phyloP scores from a whole-genome alignment of 2,797 vertebrate species.

The Sardinella longiceps region DNA sequence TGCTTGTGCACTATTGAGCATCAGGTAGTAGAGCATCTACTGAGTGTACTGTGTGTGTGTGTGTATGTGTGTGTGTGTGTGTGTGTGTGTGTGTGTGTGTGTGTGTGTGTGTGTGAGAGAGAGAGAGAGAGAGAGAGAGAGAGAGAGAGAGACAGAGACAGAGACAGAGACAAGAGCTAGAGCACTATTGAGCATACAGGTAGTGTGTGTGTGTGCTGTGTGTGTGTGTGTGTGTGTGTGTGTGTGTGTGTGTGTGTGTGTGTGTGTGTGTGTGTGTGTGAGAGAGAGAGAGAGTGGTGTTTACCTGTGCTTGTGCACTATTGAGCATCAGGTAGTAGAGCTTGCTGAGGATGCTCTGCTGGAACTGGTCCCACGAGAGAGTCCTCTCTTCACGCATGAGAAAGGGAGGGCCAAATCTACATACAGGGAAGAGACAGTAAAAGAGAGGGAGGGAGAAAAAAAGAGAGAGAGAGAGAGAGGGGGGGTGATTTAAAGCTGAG shows the following conservation, averaged over 20 bases:
- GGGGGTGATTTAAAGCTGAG: neutral
- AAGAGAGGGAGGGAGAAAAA: neutral
- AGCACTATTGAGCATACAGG: no score
- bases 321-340: constrained; percentile 84
- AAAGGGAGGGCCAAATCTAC: constrained; percentile 90
- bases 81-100: no score
- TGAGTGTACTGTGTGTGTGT: no score
- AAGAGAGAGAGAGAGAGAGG: constrained; percentile 14
- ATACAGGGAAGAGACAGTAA: neutral
- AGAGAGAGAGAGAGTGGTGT: neutral
- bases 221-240: no score
- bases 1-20: constrained; percentile 76
- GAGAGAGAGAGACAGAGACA: no score
- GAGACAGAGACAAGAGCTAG: no score
- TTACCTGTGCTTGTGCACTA: constrained; percentile 79
- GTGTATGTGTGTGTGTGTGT: no score
- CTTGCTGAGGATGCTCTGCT: constrained; percentile 85
- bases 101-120: no score
- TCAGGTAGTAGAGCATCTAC: constrained; percentile 81
- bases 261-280: no score
- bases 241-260: no score
- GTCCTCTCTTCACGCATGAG: constrained; percentile 83
- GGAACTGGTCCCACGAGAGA: constrained; percentile 88
- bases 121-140: no score
- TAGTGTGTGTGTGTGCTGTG: no score